A percentile compares a stretch with the other conserved stretches of the same genome.
Conservation (phyloP, 2,113 vertebrate genomes). For the Xenopus borealis region DNA sequence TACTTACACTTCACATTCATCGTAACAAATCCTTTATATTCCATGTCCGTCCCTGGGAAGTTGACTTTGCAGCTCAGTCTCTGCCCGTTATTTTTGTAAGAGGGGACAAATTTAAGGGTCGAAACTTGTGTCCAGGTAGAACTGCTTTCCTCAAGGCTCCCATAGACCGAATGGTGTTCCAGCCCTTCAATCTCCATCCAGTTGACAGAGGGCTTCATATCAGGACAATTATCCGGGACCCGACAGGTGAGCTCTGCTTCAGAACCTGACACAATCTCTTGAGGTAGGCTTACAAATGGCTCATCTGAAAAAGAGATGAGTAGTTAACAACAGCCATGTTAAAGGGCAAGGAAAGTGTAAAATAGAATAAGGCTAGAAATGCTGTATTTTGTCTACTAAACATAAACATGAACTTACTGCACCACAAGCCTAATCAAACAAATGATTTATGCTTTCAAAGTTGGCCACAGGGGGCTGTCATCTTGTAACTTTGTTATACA, state of each 20-base stretch:
- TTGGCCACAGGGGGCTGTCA: no score
- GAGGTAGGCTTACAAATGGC: conserved; percentile 78
- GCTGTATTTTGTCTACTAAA: no score
- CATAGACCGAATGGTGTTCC: conserved; percentile 70
- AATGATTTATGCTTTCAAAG: no score
- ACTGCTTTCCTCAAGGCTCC: conserved; percentile 70
- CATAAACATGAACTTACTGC: no score
- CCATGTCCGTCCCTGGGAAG: conserved; percentile 76
- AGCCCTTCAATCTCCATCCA: conserved; percentile 83
- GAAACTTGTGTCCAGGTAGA: conserved; percentile 77
- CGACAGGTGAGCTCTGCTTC: conserved; percentile 79
- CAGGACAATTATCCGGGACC: conserved; percentile 83
- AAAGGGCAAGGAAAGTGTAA: no score
- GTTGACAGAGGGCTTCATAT: conserved; percentile 78
- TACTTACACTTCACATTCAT: conserved; percentile 84
- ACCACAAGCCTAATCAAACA: no score
- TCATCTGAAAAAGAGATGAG: conserved; percentile 62
- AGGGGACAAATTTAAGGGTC: conserved; percentile 77
- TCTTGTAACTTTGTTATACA: no score
- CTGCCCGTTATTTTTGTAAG: conserved; percentile 77
- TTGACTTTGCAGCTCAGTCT: conserved; percentile 79
- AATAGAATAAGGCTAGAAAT: no score
- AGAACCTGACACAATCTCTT: conserved; percentile 75
- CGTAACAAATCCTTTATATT: conserved; percentile 76
- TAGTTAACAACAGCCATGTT: no score